Base-by-base conservation (phyloP, 2,888 invertebrate species). In the Notocelia uddmanniana region DNA sequence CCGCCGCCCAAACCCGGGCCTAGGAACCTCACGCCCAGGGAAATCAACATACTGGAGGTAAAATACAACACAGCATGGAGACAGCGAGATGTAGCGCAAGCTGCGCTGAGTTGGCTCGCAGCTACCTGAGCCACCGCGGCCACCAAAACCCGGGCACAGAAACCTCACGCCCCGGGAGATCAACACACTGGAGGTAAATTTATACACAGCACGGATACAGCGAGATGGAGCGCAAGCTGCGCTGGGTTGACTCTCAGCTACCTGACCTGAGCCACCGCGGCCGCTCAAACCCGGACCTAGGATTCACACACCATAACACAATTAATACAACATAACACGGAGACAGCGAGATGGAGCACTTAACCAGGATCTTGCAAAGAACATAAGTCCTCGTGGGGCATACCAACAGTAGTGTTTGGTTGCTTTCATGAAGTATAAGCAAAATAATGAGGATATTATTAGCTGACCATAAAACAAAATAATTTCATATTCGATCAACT, bases 11-110 rank as follows among this genome's bases (percentile, higher is more conserved):
- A 89, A 45, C 87, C 84, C 0, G 81, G 87, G 23, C 88, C 87
- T 0, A 80, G 86, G 54, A 84, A 86, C 58, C 82, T 92, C 11
- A 90, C 85, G 26, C 92, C 92, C 0, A 75, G 93, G 21, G 93
- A 93, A 75, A 93, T 93, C 62, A 93, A 92, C 68, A 91, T 93
- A 77, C 80, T 93, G 26, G 93, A 93, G 87, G 93, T 92, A 76
- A 76, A 21, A 15, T 18, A 26, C 31, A n/a, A 26, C 15, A 21
- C 52, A 6, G 18, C 58, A 15, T 11, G 21, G 31, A 58, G 13
- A 1, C 8, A 45, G 45, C 15, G 5, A n/a, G 37, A 13, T 37
- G 13, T 11, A 37, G 37, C 37, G 37, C 3, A n/a, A n/a, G n/a
- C n/a, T n/a, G n/a, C n/a, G n/a, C n/a, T 37, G 10, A 13, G 37